Evolutionary conservation across 1,140 invertebrate genomes (phyloP).

Genomic region (Cotesia glomerata): DNA sequence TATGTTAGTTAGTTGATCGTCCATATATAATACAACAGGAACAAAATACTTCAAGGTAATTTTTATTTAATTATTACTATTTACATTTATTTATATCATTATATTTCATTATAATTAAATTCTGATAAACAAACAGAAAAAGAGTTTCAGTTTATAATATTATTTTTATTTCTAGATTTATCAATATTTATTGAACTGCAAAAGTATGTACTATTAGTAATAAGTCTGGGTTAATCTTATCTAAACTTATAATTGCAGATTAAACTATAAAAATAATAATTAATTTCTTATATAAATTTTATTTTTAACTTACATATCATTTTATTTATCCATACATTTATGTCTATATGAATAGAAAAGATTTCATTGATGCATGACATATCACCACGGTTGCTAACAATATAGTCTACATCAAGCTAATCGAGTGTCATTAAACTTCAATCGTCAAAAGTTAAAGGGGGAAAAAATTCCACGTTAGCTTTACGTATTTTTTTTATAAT

Average conservation of each 20-base stretch:
- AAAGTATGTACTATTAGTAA: neutral
- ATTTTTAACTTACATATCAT: no score
- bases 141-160: neutral
- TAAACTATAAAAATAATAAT: neutral
- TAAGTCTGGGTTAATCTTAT: neutral
- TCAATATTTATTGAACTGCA: no score
- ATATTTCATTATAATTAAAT: neutral
- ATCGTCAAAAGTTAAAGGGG: conserved; percentile 7
- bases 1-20: neutral
- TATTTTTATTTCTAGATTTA: neutral
- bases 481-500: no score
- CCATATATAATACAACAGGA: neutral
- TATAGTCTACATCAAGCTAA: conserved; percentile 10
- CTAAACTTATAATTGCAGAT: neutral
- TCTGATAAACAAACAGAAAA: neutral
- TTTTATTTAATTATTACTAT: neutral
- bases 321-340: neutral
- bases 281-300: neutral
- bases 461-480: neutral
- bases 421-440: conserved; percentile 32
- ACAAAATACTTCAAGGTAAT: neutral
- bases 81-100: neutral
- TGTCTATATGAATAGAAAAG: neutral
- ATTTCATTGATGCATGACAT: neutral
- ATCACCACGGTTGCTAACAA: neutral